Evolutionary conservation across 2,113 vertebrate genomes (phyloP).

Genomic region (Marmota monax): DNA sequence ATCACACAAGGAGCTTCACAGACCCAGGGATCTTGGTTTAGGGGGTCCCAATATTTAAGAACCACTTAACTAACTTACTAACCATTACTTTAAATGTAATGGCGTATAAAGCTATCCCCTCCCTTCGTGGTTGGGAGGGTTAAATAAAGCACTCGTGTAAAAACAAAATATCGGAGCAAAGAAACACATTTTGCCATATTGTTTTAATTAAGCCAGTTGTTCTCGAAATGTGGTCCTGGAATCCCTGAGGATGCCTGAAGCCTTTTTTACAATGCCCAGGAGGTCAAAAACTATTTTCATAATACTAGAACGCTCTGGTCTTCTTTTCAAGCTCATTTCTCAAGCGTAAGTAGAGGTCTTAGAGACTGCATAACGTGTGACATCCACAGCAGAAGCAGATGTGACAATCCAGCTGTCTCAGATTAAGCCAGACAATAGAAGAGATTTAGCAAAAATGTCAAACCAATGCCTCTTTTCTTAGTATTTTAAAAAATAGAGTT

Average conservation of each 20-base stretch:
- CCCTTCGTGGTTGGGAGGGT: background rate
- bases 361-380: background rate
- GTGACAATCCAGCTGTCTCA: background rate
- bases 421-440: background rate
- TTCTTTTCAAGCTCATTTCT: background rate
- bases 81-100: background rate
- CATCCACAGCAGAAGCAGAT: background rate
- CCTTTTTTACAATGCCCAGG: background rate
- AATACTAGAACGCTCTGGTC: background rate
- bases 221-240: background rate
- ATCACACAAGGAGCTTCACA: background rate
- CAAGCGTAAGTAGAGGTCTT: background rate
- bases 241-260: background rate
- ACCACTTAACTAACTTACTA: background rate
- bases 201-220: background rate
- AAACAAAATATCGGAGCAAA: constrained; percentile 1
- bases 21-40: background rate
- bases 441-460: background rate
- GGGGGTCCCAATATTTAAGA: background rate
- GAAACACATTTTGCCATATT: background rate
- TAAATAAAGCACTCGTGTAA: background rate
- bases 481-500: background rate
- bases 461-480: background rate
- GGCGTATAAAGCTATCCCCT: background rate
- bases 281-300: background rate